Base-by-base conservation (phyloP, 53 echinoderm and acorn worm species). In the Holothuria scabra region DNA sequence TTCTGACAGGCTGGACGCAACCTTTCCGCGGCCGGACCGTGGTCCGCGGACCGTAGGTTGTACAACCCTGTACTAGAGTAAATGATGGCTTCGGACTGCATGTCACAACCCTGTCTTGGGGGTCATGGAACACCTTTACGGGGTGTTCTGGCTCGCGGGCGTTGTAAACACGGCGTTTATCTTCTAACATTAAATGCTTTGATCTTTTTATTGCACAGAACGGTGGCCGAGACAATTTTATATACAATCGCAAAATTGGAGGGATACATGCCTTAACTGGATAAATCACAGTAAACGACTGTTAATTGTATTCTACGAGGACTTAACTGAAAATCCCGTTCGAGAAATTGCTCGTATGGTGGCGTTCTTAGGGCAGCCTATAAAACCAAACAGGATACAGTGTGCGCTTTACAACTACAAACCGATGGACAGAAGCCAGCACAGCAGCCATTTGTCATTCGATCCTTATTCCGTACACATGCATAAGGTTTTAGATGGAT, bases 221-320 rank as follows among this genome's bases (percentile, higher is more conserved):
- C 69, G 44, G 11, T 69, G 69, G 69, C 21, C 69, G 37, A 38
- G 24, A 76, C 9, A 23, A 2, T 76, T 76, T 35, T 56, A 49
- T 49, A 25, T 16, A 21, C 52, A 76, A 29, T 41, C 41, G 7
- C 18, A 76, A 25, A 52, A 76, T 24, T 76, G 76, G 76, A 48
- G 56, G 29, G 16, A 35, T 28, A 76, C 76, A 4, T 26, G 56
- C 8, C 9, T 76, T 14, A 76, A 56, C 16, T 76, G 76, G 76
- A 76, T 76, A 16, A 76, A 48, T 12, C 76, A 28, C 52, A 55
- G 76, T 28, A 52, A 76, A 52, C 52, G 76, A 29, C 55, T 76
- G 76, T 55, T 76, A 56, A 76, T 76, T 16, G 76, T 76, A 76
- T 76, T 56, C 76, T 76, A 76, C 76, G 76, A 76, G n/a, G 55